Evolutionary conservation across 2,113 vertebrate species (phyloP).

Genomic region (Zeus faber): DNA sequence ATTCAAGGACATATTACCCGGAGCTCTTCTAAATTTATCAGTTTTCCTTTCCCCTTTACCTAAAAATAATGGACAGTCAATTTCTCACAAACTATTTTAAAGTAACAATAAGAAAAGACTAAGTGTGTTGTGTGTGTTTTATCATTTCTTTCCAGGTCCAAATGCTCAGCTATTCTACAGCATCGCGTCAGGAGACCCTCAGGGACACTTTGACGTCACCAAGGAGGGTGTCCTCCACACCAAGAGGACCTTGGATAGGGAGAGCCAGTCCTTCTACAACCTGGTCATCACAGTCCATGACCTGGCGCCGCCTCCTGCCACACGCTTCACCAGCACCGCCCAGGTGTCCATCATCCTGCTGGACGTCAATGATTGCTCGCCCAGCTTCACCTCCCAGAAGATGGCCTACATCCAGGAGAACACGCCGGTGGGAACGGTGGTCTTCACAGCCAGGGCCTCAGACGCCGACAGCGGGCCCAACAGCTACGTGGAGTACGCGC

Average conservation of each 20-base stretch:
- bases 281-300: conserved; percentile 87
- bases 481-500: conserved; percentile 92
- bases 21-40: background rate
- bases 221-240: conserved; percentile 77
- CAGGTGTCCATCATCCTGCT: conserved; percentile 94
- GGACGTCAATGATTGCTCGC: conserved; percentile 92
- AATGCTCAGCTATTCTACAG: conserved; percentile 85
- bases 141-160: conserved; percentile 81
- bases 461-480: conserved; percentile 95
- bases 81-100: no score
- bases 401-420: conserved; percentile 91
- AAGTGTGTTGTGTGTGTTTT: background rate
- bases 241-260: conserved; percentile 82
- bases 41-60: background rate
- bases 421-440: conserved; percentile 85
- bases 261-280: conserved; percentile 95
- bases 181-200: conserved; percentile 87
- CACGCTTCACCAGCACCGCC: conserved; percentile 86
- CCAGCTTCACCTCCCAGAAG: conserved; percentile 84
- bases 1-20: conserved; percentile 23
- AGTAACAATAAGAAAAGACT: no score
- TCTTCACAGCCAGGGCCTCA: conserved; percentile 83
- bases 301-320: conserved; percentile 70
- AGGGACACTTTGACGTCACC: conserved; percentile 81
- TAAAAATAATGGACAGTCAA: background rate